phyloP scores from a whole-genome alignment of 92 coral and sea anemone species.

The Epizoanthus ramosus region DNA sequence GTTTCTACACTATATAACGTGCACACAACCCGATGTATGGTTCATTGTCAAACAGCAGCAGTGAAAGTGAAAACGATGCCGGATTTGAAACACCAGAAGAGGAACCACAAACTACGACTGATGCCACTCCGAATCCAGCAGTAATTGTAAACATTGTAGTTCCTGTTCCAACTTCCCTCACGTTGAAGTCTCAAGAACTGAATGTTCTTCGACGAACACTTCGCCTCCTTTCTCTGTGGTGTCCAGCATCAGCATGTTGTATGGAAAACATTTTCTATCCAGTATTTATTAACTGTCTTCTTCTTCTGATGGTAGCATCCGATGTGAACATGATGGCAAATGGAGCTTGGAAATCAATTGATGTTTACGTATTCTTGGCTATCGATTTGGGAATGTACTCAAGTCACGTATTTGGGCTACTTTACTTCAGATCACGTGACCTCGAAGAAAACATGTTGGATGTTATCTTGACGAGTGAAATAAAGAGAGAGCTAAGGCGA shows the following conservation, averaged over 20 bases:
- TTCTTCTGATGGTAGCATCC: slow-evolving; percentile 24
- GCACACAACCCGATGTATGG: too few species aligned
- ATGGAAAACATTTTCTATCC: slow-evolving; percentile 52
- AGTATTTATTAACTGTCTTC: slow-evolving; percentile 48
- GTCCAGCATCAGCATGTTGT: slow-evolving; percentile 47
- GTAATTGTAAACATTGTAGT: too few species aligned
- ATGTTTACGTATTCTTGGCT: slow-evolving; percentile 50
- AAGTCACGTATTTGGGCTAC: slow-evolving; percentile 58
- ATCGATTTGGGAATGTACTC: slow-evolving; percentile 59
- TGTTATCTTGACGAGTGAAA: slow-evolving; percentile 18
- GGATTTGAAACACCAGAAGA: too few species aligned
- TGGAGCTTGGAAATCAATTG: slow-evolving; percentile 52
- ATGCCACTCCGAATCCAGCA: too few species aligned
- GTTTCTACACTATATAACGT: too few species aligned
- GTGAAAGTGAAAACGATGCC: too few species aligned
- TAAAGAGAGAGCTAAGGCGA: slow-evolving; percentile 25
- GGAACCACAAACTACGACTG: too few species aligned
- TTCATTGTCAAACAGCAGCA: too few species aligned
- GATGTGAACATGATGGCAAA: slow-evolving; percentile 29
- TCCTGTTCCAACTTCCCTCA: background rate
- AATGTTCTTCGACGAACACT: slow-evolving; percentile 47
- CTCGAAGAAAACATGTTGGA: slow-evolving; percentile 52
- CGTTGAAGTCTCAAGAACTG: slow-evolving; percentile 40
- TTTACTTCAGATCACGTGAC: slow-evolving; percentile 66
- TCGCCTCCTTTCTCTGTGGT: slow-evolving; percentile 64